A percentile compares a stretch with the other conserved stretches of the same genome.
These are phyloP conservation scores for Catonia carolina DNA, from an alignment of 2,888 invertebrate genomes.

Conservation along the genomic window DNA sequence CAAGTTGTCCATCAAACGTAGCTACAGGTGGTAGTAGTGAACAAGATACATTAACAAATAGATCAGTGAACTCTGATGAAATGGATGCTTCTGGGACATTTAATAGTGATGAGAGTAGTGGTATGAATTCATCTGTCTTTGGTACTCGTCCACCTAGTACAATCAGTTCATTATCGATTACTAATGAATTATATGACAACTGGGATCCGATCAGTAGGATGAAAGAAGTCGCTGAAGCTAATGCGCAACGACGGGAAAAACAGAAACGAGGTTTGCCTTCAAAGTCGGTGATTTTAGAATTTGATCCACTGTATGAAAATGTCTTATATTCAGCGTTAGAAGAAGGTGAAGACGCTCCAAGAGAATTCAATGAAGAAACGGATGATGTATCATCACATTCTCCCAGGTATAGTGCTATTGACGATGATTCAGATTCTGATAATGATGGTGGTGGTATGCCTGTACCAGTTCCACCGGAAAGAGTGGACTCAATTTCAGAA, in stretches of 20 bases:
- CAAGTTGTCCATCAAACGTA: neutral
- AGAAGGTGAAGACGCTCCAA: slow-evolving; percentile 43
- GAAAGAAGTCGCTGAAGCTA: neutral
- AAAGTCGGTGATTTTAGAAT: slow-evolving; percentile 58
- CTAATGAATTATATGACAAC: slow-evolving; percentile 32
- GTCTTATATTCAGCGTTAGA: neutral
- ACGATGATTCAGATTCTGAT: slow-evolving; percentile 6
- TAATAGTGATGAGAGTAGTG: slow-evolving; percentile 4
- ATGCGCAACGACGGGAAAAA: neutral
- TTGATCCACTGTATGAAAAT: slow-evolving; percentile 52
- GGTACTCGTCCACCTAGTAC: slow-evolving; percentile 21
- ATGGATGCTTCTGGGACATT: neutral
- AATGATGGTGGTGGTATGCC: slow-evolving; percentile 1
- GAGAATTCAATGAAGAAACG: neutral
- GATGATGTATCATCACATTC: slow-evolving; percentile 11
- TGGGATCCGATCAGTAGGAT: slow-evolving; percentile 16
- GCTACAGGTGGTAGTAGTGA: slow-evolving; percentile 21
- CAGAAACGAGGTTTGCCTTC: slow-evolving; percentile 17
- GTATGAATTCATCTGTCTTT: neutral
- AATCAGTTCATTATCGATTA: slow-evolving; percentile 25
- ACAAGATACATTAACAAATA: slow-evolving; percentile 27
- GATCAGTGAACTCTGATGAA: slow-evolving; percentile 16
- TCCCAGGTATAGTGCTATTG: slow-evolving; percentile 9
- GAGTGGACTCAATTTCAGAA: slow-evolving; percentile 32
- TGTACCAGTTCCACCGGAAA: slow-evolving; percentile 32